Base-by-base conservation (phyloP, 2,888 invertebrate species). In the Apamea sordens region DNA sequence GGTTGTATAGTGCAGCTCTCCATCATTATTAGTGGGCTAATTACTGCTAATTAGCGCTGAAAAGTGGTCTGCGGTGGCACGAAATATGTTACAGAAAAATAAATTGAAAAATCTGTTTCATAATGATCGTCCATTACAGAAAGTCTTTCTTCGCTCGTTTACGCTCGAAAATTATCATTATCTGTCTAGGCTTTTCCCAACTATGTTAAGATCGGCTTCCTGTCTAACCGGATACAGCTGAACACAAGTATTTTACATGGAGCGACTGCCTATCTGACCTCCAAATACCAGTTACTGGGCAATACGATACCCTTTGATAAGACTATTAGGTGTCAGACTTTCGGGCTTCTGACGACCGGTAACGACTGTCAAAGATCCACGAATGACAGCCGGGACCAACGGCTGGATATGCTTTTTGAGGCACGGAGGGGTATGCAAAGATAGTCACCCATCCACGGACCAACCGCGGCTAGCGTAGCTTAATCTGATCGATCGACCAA, bases 1-100 rank as follows among this genome's bases (percentile, higher is more conserved):
- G 8, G 1, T 28, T 53, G 11, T 24, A 63, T 53, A 44, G 0
- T 18, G 4, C 32, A 41, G 32, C 47, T 13, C 21, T 18, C 24
- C 21, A 53, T 78, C 61, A 64, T 63, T 10, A 8, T 10, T 78
- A 79, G 41, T 53, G 18, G 18, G 11, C 5, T 71, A 64, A 63
- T 47, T 64, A 71, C 47, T 24, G 28, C 32, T 47, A 69, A 79
- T 56, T 64, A 78, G 18, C 24, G n/a, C 18, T 24, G 36, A 28
- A 56, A n/a, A 18, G 11, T 13, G 28, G 28, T 64, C 36, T 28
- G 64, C 10, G 1, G 32, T 53, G 41, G 15, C 2, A 53, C 1
- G 18, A 79, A 79, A 79, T 18, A 28, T 28, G 13, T 6, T 24
- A 18, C 6, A 13, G 18, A 36, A 36, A 36, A 47, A 13, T 7